Conservation (phyloP, 2,888 invertebrate species). For the Anthophora plumipes region DNA sequence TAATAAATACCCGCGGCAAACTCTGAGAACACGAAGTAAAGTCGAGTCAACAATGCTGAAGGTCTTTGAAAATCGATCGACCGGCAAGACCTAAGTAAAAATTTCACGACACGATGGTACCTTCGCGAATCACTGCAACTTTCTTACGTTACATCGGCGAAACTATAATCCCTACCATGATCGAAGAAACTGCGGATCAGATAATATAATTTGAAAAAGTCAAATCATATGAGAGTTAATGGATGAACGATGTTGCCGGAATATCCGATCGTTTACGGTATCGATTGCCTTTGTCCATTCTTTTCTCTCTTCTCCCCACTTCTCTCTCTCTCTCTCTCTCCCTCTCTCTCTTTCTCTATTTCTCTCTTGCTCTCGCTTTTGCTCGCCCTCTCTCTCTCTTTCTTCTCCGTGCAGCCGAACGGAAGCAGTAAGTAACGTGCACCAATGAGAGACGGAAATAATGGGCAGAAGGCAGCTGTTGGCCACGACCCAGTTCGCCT, state of each 20-base stretch:
- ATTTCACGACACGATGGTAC: background rate
- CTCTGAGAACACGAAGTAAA: background rate
- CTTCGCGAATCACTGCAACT: background rate
- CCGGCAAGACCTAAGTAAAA: background rate
- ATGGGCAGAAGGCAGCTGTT: constrained; percentile 69
- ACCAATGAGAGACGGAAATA: constrained; percentile 71
- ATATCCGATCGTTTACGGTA: constrained; percentile 62
- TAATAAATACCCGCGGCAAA: constrained; percentile 2
- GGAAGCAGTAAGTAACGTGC: constrained; percentile 67
- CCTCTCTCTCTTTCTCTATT: constrained; percentile 49
- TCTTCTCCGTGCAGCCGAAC: constrained; percentile 58
- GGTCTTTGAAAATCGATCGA: constrained; percentile 2
- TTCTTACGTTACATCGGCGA: background rate
- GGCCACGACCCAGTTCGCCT: constrained; percentile 70
- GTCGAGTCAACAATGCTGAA: background rate
- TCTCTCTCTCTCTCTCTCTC: background rate
- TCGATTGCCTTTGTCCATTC: constrained; percentile 61
- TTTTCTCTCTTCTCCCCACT: constrained; percentile 9
- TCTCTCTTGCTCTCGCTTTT: no score
- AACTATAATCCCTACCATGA: no score
- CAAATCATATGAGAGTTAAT: constrained; percentile 52
- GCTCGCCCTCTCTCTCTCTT: constrained; percentile 44
- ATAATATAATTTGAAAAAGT: constrained; percentile 31
- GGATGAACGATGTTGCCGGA: constrained; percentile 50
- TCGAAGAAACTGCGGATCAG: no score